Base-by-base conservation (phyloP, 1,140 invertebrate species). In the Apolygus lucorum region DNA sequence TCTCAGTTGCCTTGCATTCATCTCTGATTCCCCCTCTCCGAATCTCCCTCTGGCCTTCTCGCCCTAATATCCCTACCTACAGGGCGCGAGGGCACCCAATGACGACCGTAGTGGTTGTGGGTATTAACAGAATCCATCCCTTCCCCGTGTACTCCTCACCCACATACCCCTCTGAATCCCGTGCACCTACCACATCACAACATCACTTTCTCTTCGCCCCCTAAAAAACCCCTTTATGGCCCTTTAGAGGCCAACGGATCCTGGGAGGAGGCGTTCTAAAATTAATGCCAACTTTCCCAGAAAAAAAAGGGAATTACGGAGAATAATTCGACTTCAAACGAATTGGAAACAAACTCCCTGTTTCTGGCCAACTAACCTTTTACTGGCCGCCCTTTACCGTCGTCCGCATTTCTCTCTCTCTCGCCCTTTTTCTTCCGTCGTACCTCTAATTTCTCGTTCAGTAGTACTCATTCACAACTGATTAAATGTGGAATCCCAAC, bases 21-120 rank as follows among this genome's bases (percentile, higher is more conserved):
- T 52, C 42, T 52, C 34, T 29, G 34, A 34, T 34, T 34, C n/a
- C 28, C 28, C 28, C 27, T 64, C 26, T 22, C 63, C 63, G 13
- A 2, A n/a, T n/a, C n/a, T n/a, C n/a, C 1, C 13, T 26, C 63
- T 2, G 1, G 21, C 25, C 25, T 17, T 25, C n/a, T 28, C 17
- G 17, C 34, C 28, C 21, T 67, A 67, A 67, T 67, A 67, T 34
- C 28, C 21, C 65, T 11, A 34, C 65, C 34, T 67, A 22, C 14
- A 28, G 42, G 28, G 34, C 25, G 24, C 21, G 28, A 14, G 65
- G 21, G 24, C 25, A 1, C 28, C 24, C 11, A 64, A 64, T 64
- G 63, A 64, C 25, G 25, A 27, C 28, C 21, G 21, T 26, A 2
- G 62, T 21, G 25, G 63, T 64, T 27, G 25, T 28, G 63, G 22